Evolutionary conservation across 1,140 invertebrate species (phyloP), one percentile per base, ranked within the genome.

Genomic region (Sinonovacula constricta): DNA sequence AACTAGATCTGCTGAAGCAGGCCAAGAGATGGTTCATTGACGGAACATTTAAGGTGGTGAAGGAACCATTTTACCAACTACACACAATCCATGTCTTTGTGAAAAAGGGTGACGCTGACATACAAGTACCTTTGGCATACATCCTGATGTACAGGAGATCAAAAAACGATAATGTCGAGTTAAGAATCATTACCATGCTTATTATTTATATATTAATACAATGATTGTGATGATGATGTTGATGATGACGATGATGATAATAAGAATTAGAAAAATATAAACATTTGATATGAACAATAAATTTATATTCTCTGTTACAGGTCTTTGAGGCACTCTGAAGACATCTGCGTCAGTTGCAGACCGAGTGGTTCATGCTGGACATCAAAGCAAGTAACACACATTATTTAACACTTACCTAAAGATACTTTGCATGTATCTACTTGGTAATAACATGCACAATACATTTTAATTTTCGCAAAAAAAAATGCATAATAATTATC

Each of bases 331-430:
- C n/a, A n/a, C 14, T 66, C 3, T 45, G 3, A 3, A 3, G 39
- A 12, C 3, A 24, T 3, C 3, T 66, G 12, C 10, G 22, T 5
- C 63, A 66, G 10, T 22, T 45, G 7, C 45, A 26, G 49, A 51
- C 39, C 3, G n/a, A n/a, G n/a, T n/a, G n/a, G n/a, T n/a, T n/a
- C n/a, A n/a, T n/a, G n/a, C n/a, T n/a, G n/a, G n/a, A 70, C 22
- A 57, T 70, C 51, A 34, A 70, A 39, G 67, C 67, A 2, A 54
- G 33, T 24, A 65, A 18, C n/a, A n/a, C n/a, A n/a, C n/a, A n/a
- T n/a, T n/a, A n/a, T n/a, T 51, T 51, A 22, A 22, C 22, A 1
- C 15, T 22, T 22, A 51, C 1, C 22, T 22, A 51, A 51, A 51
- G 15, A 18, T 18, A 1, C 15, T 0, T 1, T 18, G 15, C 22